Evolutionary conservation across 2,888 invertebrate species (phyloP).

Genomic region (Deroplatys truncata): DNA sequence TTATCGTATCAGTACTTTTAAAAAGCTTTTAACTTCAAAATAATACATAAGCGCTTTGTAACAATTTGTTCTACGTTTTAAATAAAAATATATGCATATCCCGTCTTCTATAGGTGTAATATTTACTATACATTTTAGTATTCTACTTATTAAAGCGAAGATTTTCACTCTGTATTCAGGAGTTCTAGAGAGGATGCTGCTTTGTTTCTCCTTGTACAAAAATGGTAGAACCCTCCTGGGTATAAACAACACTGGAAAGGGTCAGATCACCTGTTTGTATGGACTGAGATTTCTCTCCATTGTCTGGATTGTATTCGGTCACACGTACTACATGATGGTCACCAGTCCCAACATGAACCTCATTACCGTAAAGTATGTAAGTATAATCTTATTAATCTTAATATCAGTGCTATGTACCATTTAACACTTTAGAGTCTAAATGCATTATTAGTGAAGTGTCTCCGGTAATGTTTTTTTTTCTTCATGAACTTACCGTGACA

Average conservation of each 20-base stretch:
- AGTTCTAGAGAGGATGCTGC: not conserved
- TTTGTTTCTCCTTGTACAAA: conserved; percentile 42
- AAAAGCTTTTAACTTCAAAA: no score
- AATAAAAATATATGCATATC: no score
- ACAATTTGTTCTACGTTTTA: no score
- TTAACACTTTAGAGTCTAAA: not conserved
- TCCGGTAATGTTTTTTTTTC: not conserved
- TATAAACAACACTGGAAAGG: conserved; percentile 20
- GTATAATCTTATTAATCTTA: not conserved
- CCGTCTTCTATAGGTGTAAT: no score
- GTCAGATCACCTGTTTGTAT: conserved; percentile 41
- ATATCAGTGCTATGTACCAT: no score
- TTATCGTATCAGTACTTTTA: no score
- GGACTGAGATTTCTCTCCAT: conserved; percentile 45
- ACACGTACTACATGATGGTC: conserved; percentile 37
- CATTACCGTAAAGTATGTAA: conserved; percentile 20
- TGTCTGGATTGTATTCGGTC: conserved; percentile 43
- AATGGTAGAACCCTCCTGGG: conserved; percentile 41
- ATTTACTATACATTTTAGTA: no score
- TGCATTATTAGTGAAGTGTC: not conserved
- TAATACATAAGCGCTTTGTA: no score
- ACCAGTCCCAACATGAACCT: conserved; percentile 23
- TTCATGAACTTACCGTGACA: no score
- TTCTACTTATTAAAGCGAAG: no score
- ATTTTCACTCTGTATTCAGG: not conserved